Base-by-base conservation (phyloP, 2,888 invertebrate species). In the Allacma fusca region DNA sequence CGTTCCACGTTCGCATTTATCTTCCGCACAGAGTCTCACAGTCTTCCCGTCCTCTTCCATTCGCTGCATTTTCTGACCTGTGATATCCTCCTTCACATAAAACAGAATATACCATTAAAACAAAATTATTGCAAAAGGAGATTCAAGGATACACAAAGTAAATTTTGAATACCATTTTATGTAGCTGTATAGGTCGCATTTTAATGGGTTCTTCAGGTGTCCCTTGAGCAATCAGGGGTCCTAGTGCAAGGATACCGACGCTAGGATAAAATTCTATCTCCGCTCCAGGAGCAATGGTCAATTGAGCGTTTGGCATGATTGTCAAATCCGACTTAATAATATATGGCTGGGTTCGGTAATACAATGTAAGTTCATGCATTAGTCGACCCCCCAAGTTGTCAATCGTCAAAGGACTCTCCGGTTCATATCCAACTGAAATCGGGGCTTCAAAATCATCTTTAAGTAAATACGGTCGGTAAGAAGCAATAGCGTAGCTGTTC, bases 401-500 rank as follows among this genome's bases (percentile, higher is more conserved):
- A 9, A 91, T 85, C 85, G 92, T 90, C 0, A 92, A 85, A 26
- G 83, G 83, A 0, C 87, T 85, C n/a, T 87, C 86, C 59, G 89
- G 88, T 76, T 89, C 88, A 76, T 90, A 90, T 86, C 91, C 91
- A 0, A 91, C 89, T 0, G 94, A 94, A 34, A 93, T 89, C 83
- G 93, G 94, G 0, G 93, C 90, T 81, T 93, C 92, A 84, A 94
- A 91, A 70, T 90, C 89, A 82, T 94, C 92, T 85, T 92, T 92
- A 0, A 92, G 90, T 77, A 97, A 89, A 86, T 92, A 98, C 0
- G 98, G 99, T 75, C 92, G 90, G 87, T 93, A 99, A 19, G 92
- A 90, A 0, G 97, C 98, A 73, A 97, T 91, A 0, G 97, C 97
- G 86, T 96, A 97, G 87, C 96, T 95, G 86, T 99, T 99, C 98